These are phyloP conservation scores for Sula dactylatra DNA, from an alignment of 2,113 vertebrate genomes.

Conservation along the genomic window DNA sequence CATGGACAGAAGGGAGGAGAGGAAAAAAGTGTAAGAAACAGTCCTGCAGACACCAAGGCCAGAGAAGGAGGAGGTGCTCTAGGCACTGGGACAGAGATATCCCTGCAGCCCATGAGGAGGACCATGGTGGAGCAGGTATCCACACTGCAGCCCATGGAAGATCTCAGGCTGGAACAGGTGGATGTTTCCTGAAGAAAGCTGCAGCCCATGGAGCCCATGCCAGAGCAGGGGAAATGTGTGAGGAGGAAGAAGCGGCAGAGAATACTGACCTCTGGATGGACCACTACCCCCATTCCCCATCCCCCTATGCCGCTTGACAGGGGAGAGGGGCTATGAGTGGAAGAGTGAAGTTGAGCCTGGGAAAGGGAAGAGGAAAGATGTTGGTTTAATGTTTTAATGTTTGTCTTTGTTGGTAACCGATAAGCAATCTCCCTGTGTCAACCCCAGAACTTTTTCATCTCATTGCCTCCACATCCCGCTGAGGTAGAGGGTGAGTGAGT, in stretches of 20 bases:
- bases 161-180: neutral
- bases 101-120: neutral
- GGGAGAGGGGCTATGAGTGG: neutral
- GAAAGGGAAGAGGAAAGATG: neutral
- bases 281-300: neutral
- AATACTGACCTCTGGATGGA: neutral
- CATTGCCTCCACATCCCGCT: neutral
- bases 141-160: neutral
- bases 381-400: neutral
- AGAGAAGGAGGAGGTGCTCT: neutral
- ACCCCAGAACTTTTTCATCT: neutral
- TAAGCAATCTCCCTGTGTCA: neutral
- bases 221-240: accelerated
- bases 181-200: neutral
- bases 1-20: neutral
- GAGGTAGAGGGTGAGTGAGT: neutral
- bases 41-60: neutral
- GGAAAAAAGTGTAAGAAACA: neutral
- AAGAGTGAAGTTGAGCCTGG: neutral
- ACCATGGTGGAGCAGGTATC: neutral
- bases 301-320: accelerated
- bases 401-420: neutral
- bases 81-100: neutral
- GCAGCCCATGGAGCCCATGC: neutral
- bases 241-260: neutral